These are phyloP conservation scores for Alcedo atthis DNA, from an alignment of 2,797 vertebrate species.

Conservation along the genomic window DNA sequence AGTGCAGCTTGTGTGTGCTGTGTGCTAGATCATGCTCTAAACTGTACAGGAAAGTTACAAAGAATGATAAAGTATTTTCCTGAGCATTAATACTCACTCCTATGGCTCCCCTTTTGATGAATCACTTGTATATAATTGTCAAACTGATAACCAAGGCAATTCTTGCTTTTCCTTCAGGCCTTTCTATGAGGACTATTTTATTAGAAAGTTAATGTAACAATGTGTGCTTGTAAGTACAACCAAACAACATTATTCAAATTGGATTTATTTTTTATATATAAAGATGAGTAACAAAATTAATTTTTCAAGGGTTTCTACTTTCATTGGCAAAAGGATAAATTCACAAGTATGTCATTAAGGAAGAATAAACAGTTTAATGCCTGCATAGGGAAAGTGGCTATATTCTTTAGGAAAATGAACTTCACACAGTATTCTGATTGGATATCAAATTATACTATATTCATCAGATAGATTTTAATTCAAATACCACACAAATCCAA, in stretches of 20 bases:
- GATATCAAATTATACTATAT: background rate
- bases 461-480: background rate
- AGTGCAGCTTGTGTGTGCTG: background rate
- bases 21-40: background rate
- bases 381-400: background rate
- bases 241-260: background rate
- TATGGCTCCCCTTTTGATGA: background rate
- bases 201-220: slow-evolving; percentile 4
- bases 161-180: background rate
- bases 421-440: background rate
- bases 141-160: background rate
- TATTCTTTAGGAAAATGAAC: background rate
- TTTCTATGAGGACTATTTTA: background rate
- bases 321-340: background rate
- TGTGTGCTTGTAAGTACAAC: background rate
- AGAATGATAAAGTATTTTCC: background rate
- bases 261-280: slow-evolving; percentile 39
- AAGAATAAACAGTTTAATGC: background rate
- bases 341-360: background rate
- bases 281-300: background rate
- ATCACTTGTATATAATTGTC: background rate
- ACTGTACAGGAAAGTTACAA: background rate
- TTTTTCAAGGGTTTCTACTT: background rate
- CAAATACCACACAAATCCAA: background rate
- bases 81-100: background rate